Evolutionary conservation across 1,140 invertebrate genomes (phyloP), one percentile per base, ranked within the genome.

Genomic region (Cardiocondyla obscurior): DNA sequence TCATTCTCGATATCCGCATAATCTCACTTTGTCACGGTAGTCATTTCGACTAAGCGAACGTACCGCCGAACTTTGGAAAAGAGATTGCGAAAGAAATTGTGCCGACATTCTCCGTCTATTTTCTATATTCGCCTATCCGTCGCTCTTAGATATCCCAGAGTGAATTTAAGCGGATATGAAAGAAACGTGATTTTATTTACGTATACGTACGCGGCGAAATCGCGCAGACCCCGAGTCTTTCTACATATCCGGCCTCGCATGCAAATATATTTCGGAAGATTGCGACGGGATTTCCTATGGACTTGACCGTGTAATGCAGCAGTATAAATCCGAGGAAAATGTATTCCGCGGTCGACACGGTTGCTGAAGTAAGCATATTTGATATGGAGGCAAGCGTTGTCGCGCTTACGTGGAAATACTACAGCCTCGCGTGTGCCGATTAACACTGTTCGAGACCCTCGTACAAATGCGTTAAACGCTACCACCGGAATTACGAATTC

Each of bases 261-360:
- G 62, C 62, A 79, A 79, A 79, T 79, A 79, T 10, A 53, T 79
- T 79, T 53, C 33, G 74, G 25, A 67, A 69, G 62, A 79, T 79
- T 69, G 62, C 74, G 36, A 69, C 42, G 60, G 74, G 46, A 79
- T 79, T 69, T 67, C 22, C 33, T 42, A 60, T 46, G 72, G 62
- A 79, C 74, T 79, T 79, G 74, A 79, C 62, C 74, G 62, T 79
- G 64, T 69, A 67, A 79, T 49, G 33, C 46, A n/a, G n/a, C 46
- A 14, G 22, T 12, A 30, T 79, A 69, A 79, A 79, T 55, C 46
- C 62, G 12, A 55, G 62, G 33, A 53, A 79, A 79, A 79, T 79
- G 62, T 69, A 69, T 79, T 55, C 62, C 22, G 36, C 19, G 14
- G 58, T 49, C 73, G 57, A 49, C 30, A 36, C n/a, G 72, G 14